A percentile compares a stretch with the other conserved stretches of the same genome.
Conservation (phyloP, 2,113 vertebrate genomes). For the Oxyruncus cristatus region DNA sequence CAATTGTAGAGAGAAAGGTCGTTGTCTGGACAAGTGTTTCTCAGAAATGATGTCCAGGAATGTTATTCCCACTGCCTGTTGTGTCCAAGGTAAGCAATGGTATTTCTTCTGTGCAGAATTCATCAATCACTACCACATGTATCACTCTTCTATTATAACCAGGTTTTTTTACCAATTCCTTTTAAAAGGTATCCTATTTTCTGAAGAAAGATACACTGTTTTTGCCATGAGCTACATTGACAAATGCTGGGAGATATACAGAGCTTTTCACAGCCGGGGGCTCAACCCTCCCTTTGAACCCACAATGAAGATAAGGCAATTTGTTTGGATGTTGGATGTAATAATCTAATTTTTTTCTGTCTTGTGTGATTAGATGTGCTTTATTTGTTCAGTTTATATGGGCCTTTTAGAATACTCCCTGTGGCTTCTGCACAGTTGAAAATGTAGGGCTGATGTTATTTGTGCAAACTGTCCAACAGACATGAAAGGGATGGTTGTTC, state of each 20-base stretch:
- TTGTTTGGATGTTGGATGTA: constrained; percentile 89
- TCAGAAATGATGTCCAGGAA: constrained; percentile 81
- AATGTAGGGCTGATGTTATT: neutral
- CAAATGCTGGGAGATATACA: constrained; percentile 83
- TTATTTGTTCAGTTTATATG: neutral
- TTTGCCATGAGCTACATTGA: constrained; percentile 65
- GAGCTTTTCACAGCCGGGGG: constrained; percentile 39
- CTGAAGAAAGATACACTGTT: constrained; percentile 14
- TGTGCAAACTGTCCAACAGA: neutral
- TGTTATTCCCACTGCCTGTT: constrained; percentile 78
- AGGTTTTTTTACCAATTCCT: neutral
- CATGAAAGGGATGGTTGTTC: neutral
- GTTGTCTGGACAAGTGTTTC: constrained; percentile 79
- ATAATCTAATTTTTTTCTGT: neutral
- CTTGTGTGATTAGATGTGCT: neutral
- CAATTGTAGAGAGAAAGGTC: constrained; percentile 69
- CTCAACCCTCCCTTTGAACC: constrained; percentile 34
- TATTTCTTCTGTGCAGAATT: neutral
- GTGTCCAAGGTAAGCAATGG: constrained; percentile 77
- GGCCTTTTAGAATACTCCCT: neutral
- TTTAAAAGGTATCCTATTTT: constrained; percentile 80
- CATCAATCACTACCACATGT: neutral
- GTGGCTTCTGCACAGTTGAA: neutral
- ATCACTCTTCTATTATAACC: neutral
- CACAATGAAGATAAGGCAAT: constrained; percentile 80